A percentile compares a stretch with the other conserved stretches of the same genome.
phyloP scores from a whole-genome alignment of 2,113 vertebrate genomes.

The Callaeas wilsoni region DNA sequence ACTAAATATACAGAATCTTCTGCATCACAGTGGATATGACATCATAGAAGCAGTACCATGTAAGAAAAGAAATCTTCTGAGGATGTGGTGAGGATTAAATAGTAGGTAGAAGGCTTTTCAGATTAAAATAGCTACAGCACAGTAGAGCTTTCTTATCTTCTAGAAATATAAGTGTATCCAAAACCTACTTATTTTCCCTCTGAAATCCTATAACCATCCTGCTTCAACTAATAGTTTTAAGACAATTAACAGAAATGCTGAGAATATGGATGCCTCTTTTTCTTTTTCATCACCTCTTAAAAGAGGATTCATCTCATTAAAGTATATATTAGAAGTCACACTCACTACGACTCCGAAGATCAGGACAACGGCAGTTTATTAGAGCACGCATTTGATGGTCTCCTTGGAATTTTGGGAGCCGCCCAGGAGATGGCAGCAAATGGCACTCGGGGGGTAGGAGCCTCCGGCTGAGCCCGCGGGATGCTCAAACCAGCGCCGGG shows the following conservation, averaged over 20 bases:
- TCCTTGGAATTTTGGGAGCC: neutral
- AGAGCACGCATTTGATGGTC: neutral
- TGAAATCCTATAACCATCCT: neutral
- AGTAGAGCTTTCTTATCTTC: neutral
- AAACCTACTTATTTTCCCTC: neutral
- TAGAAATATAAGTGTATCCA: neutral
- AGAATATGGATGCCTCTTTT: neutral
- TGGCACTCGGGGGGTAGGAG: neutral
- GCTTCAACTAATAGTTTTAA: neutral
- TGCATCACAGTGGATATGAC: neutral
- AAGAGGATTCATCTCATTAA: neutral
- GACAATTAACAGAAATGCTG: neutral
- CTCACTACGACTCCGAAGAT: neutral
- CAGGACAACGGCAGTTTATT: neutral
- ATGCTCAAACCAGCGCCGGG: neutral
- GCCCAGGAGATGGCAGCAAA: constrained; percentile 40
- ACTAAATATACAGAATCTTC: neutral
- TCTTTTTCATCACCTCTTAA: neutral
- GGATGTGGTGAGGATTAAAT: neutral
- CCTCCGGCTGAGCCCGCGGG: neutral
- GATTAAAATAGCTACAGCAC: neutral
- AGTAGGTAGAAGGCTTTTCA: neutral
- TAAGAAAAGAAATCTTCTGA: neutral
- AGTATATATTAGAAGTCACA: neutral
- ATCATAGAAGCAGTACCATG: neutral